These are phyloP conservation scores for Conistra vaccinii DNA, from an alignment of 2,888 invertebrate species.

Conservation along the genomic window DNA sequence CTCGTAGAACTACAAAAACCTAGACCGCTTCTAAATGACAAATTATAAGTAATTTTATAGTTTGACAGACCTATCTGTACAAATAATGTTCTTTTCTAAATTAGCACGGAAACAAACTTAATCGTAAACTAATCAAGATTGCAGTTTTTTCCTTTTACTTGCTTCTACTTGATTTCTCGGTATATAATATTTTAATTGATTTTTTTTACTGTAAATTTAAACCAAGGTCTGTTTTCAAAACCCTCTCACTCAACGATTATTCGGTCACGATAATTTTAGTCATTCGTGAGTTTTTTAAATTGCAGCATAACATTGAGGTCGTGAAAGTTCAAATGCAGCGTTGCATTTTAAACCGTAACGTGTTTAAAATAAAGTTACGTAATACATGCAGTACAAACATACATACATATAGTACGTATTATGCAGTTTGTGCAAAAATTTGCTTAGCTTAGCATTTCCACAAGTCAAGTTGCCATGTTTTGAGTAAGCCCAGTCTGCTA, in stretches of 20 bases:
- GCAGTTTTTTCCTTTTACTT: background rate
- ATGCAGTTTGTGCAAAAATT: too few relatives aligned
- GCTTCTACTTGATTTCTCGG: background rate
- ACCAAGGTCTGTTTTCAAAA: constrained; percentile 23
- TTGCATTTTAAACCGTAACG: background rate
- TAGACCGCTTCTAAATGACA: too few relatives aligned
- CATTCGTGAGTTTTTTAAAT: constrained; percentile 8
- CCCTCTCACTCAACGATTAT: constrained; percentile 23
- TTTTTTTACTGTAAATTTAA: constrained; percentile 6
- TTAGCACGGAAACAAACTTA: background rate
- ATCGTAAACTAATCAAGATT: background rate
- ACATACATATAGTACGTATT: too few relatives aligned
- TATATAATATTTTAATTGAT: background rate
- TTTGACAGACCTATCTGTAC: background rate
- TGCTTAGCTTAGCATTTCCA: background rate
- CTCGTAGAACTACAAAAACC: background rate
- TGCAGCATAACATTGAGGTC: constrained; percentile 1
- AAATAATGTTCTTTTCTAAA: background rate
- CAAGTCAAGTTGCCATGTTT: background rate
- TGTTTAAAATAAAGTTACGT: background rate
- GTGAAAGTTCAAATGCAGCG: constrained; percentile 25
- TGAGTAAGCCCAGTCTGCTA: background rate
- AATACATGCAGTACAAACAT: too few relatives aligned
- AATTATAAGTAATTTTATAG: background rate
- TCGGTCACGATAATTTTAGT: constrained; percentile 14